Evolutionary conservation across 2,797 vertebrate species (phyloP).

Genomic region (Siniperca undulata): DNA sequence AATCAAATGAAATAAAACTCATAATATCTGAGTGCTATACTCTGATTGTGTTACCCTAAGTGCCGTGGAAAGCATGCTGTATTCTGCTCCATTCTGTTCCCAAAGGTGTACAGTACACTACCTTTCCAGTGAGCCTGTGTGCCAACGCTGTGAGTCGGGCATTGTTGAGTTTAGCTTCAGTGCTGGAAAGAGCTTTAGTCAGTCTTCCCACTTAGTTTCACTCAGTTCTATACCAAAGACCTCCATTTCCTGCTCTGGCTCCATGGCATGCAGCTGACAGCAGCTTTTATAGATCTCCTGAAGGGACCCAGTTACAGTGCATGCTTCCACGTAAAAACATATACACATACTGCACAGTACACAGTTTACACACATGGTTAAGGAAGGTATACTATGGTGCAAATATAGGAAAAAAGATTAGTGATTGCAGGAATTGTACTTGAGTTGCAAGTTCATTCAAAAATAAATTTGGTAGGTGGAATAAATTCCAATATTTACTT

Average conservation of each 20-base stretch:
- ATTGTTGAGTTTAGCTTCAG: constrained; percentile 67
- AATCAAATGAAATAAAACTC: neutral
- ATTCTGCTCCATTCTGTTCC: constrained; percentile 18
- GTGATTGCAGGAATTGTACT: neutral
- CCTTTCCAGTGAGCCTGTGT: constrained; percentile 46
- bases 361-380: constrained; percentile 14
- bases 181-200: constrained; percentile 68
- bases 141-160: constrained; percentile 57
- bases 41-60: constrained; percentile 11
- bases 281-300: constrained; percentile 75
- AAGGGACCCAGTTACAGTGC: constrained; percentile 63
- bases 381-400: neutral
- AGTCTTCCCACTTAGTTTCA: constrained; percentile 62
- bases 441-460: neutral
- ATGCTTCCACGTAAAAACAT: constrained; percentile 47
- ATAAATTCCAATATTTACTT: neutral
- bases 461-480: neutral
- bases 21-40: constrained; percentile 1
- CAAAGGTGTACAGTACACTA: constrained; percentile 36
- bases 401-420: neutral
- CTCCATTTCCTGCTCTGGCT: constrained; percentile 80
- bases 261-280: constrained; percentile 70
- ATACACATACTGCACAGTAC: constrained; percentile 28
- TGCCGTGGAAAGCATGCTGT: constrained; percentile 45
- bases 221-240: constrained; percentile 66